Percentiles rank a stretch among this genome's conserved stretches.
Evolutionary conservation across 2,888 invertebrate species (phyloP).

Genomic region (Dyspetes luteomarginatus): DNA sequence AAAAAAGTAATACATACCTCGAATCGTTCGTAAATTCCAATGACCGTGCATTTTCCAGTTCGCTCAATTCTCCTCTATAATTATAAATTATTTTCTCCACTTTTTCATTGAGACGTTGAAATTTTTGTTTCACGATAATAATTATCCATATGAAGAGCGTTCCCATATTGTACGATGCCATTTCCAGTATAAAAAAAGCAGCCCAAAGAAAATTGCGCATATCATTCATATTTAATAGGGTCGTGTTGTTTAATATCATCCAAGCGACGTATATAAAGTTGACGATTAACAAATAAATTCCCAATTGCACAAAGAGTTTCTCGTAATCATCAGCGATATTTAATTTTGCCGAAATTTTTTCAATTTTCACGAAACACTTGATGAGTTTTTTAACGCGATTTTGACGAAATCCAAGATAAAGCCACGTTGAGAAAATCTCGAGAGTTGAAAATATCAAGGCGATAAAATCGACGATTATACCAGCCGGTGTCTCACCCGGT

Average conservation of each 20-base stretch:
- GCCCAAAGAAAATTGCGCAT: not conserved
- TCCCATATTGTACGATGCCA: not conserved
- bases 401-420: not conserved
- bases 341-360: not conserved
- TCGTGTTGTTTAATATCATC: not conserved
- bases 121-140: slow-evolving; percentile 7
- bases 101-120: slow-evolving; percentile 24
- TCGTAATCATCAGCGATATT: not conserved
- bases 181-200: not conserved
- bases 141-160: slow-evolving; percentile 22
- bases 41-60: not conserved
- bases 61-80: not conserved
- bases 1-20: not conserved
- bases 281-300: not conserved
- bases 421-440: not conserved
- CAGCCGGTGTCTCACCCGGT: not conserved
- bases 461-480: not conserved
- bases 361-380: not conserved
- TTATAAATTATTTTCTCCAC: not conserved
- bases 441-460: not conserved
- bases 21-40: not conserved
- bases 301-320: not conserved
- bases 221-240: not conserved
- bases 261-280: not conserved
- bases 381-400: not conserved